Base-by-base conservation (phyloP, 2,888 invertebrate genomes). In the Nymphalis c-album region DNA sequence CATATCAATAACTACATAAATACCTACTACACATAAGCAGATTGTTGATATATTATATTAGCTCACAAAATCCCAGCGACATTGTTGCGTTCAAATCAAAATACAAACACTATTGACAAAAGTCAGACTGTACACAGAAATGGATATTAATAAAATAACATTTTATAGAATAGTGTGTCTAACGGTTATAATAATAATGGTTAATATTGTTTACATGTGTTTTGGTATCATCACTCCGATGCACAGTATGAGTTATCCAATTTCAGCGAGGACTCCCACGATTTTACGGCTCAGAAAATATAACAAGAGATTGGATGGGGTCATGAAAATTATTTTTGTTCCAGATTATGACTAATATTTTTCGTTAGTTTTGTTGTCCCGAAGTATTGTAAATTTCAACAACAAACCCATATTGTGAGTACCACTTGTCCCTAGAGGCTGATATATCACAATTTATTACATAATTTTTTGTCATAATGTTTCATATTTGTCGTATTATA, bases 221-320 rank as follows among this genome's bases (percentile, higher is more conserved):
- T 46, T 59, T 31, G 20, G 20, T 66, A 53, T 60, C 20, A 58
- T 40, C 60, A 57, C 53, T 60, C 62, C 53, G 48, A 13, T 66
- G 66, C 66, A 58, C 60, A 22, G 53, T 31, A 63, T 48, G 20
- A 63, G 60, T n/a, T n/a, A n/a, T n/a, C 46, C 69, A 63, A 66
- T 69, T 60, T 63, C 50, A 22, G 20, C 60, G 69, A 57, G 48
- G 53, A 55, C 55, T 61, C 40, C 45, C 59, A 53, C 51, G 17
- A 63, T 60, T 60, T 57, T 64, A 63, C 69, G 69, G 60, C 20
- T 48, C 66, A 66, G 60, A 60, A 69, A 63, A 69, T 66, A 60
- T 69, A 48, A 66, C 63, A 57, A 63, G 47, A 66, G 16, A 55
- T 48, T 35, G 60, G 13, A 60, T 22, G 22, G n/a, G 62, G 66